These are phyloP conservation scores for Alca torda DNA, from an alignment of 2,797 vertebrate species.

Conservation along the genomic window DNA sequence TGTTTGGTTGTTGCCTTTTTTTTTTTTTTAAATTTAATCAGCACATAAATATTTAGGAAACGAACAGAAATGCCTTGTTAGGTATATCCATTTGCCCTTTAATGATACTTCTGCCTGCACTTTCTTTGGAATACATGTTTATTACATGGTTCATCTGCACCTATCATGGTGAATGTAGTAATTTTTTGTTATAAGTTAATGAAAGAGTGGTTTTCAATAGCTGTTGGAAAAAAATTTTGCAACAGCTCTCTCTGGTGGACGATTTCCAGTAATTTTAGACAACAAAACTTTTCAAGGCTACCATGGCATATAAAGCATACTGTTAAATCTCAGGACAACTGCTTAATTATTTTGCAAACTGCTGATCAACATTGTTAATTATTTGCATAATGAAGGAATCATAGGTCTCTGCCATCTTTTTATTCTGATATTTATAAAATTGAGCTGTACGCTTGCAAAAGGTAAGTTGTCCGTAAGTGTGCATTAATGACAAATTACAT, in stretches of 20 bases:
- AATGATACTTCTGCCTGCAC: background rate
- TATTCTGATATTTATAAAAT: background rate
- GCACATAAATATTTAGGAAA: background rate
- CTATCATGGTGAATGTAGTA: background rate
- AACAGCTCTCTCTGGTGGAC: slow-evolving; percentile 75
- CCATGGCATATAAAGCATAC: background rate
- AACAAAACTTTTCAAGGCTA: background rate
- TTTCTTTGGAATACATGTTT: background rate
- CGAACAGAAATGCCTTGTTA: background rate
- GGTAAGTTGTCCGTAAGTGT: background rate
- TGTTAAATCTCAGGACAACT: background rate
- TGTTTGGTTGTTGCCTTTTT: background rate
- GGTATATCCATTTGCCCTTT: background rate
- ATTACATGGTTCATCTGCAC: background rate
- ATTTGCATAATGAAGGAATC: too few relatives aligned
- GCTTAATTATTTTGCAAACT: background rate
- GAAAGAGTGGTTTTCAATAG: background rate
- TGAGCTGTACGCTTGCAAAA: background rate
- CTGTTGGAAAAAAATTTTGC: slow-evolving; percentile 36
- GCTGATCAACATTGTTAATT: background rate
- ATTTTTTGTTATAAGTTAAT: background rate
- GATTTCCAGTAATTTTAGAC: background rate
- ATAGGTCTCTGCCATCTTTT: background rate
- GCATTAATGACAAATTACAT: background rate
- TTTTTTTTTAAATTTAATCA: background rate